Conservation (phyloP, 2,888 invertebrate genomes). For the Diadegma fenestrale region DNA sequence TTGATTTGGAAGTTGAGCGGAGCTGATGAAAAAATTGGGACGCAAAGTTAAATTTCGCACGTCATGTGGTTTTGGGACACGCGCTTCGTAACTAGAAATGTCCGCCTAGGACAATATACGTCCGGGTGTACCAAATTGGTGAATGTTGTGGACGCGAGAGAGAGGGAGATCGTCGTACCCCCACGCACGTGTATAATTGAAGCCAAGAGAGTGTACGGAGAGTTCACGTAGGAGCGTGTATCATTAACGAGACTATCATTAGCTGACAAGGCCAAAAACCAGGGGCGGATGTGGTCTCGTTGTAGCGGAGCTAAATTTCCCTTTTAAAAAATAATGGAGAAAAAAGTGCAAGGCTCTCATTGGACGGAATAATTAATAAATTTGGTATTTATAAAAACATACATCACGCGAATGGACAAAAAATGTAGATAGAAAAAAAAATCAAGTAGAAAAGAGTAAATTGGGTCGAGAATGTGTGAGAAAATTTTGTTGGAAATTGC, state of each 20-base stretch:
- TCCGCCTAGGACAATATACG: slow-evolving; percentile 39
- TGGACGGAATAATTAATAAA: neutral
- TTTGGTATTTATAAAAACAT: slow-evolving; percentile 12
- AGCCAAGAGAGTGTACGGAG: slow-evolving; percentile 71
- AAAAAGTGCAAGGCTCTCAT: neutral
- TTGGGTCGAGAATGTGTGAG: neutral
- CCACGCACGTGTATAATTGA: slow-evolving; percentile 21
- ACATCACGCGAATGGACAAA: slow-evolving; percentile 14
- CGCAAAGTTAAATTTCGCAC: too few species aligned
- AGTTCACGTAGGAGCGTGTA: slow-evolving; percentile 78
- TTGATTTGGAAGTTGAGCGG: too few species aligned
- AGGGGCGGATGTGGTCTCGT: slow-evolving; percentile 76
- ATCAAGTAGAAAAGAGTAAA: slow-evolving; percentile 31
- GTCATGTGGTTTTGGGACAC: too few species aligned
- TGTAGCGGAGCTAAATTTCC: slow-evolving; percentile 17
- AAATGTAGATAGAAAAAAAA: slow-evolving; percentile 28
- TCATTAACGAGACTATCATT: slow-evolving; percentile 85
- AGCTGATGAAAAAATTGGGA: too few species aligned
- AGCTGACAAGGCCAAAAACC: slow-evolving; percentile 82
- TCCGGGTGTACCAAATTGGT: slow-evolving; percentile 27
- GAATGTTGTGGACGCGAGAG: neutral
- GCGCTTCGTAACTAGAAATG: slow-evolving; percentile 9
- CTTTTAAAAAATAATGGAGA: neutral
- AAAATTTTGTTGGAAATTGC: neutral
- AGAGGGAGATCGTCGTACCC: neutral